Conservation (phyloP, 2,888 invertebrate genomes). For the Clivina fossor region DNA sequence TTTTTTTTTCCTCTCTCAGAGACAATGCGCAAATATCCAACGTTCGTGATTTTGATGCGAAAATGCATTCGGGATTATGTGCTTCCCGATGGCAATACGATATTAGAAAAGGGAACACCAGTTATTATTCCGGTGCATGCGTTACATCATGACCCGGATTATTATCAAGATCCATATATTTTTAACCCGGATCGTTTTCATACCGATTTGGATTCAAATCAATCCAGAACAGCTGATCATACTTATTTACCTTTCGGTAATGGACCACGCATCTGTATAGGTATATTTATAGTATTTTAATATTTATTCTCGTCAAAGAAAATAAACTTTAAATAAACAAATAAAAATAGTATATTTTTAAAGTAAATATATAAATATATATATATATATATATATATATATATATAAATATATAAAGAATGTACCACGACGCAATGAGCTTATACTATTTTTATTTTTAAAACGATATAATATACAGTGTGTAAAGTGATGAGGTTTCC, state of each 20-base stretch:
- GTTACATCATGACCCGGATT: constrained; percentile 46
- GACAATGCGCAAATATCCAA: constrained; percentile 48
- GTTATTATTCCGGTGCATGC: constrained; percentile 42
- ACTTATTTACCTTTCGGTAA: constrained; percentile 44
- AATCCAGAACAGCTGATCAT: constrained; percentile 34
- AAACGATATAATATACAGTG: no score
- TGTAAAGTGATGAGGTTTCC: no score
- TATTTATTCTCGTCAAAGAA: no score
- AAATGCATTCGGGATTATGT: constrained; percentile 40
- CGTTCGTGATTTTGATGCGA: constrained; percentile 42
- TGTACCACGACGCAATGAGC: no score
- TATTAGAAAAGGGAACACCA: constrained; percentile 38
- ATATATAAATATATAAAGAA: no score
- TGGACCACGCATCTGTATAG: constrained; percentile 37
- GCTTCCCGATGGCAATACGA: constrained; percentile 39
- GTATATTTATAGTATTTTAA: no score
- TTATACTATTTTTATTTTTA: no score
- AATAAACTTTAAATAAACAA: no score
- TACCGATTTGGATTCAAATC: constrained; percentile 39
- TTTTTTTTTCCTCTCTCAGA: no score
- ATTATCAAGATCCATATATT: constrained; percentile 45
- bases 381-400: no score
- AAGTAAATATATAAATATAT: no score
- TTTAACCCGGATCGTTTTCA: constrained; percentile 48
- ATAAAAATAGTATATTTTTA: no score